Evolutionary conservation across 2,113 vertebrate species (phyloP).

Genomic region (Tonatia bakeri): DNA sequence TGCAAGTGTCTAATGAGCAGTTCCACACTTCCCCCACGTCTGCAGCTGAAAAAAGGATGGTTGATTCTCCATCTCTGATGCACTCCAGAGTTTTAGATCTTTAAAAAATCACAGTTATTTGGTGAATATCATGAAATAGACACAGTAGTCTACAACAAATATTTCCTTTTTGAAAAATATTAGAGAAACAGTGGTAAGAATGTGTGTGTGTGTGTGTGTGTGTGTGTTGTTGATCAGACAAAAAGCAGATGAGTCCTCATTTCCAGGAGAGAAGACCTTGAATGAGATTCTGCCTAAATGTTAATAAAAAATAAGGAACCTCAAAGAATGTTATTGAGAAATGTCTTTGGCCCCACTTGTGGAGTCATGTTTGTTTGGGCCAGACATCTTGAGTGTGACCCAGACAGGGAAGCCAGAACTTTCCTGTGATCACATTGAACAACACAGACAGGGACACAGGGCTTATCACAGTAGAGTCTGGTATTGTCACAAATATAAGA

Average conservation of each 20-base stretch:
- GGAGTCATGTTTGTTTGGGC: too few species aligned
- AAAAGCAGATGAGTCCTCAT: not conserved
- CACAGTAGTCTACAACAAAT: too few species aligned
- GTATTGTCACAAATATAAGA: not conserved
- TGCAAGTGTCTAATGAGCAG: not conserved
- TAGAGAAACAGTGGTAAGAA: not conserved
- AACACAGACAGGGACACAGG: not conserved
- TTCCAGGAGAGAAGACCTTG: not conserved
- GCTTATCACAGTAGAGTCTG: not conserved
- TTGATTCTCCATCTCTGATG: not conserved
- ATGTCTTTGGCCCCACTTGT: too few species aligned
- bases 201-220: not conserved
- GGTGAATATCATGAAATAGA: not conserved
- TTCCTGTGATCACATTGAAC: not conserved
- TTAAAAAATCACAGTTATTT: not conserved
- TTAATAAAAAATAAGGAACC: not conserved
- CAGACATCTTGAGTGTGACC: too few species aligned
- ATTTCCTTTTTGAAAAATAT: not conserved
- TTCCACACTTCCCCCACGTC: rapidly evolving
- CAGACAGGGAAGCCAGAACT: too few species aligned
- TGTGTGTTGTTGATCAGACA: not conserved
- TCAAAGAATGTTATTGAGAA: too few species aligned
- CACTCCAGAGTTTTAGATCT: not conserved
- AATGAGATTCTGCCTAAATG: not conserved
- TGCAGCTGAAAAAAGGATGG: not conserved